phyloP scores from a whole-genome alignment of 2,113 vertebrate species.

The Phocoena sinus region DNA sequence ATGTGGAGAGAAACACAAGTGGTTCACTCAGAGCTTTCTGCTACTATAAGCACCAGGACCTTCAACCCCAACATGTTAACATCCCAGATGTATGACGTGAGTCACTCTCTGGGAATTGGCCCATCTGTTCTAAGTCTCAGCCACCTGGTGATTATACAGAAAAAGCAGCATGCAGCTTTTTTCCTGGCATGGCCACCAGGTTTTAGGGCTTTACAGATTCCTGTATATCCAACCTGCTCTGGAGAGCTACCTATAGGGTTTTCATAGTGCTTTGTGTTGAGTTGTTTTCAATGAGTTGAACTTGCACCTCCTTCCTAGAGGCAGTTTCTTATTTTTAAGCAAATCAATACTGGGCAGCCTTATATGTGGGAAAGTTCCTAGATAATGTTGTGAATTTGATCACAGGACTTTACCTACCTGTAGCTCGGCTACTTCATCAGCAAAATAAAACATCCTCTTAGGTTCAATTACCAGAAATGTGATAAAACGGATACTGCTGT shows the following conservation, averaged over 20 bases:
- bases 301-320: not conserved
- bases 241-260: not conserved
- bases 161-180: not conserved
- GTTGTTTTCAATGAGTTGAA: not conserved
- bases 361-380: not conserved
- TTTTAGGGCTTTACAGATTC: not conserved
- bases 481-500: not conserved
- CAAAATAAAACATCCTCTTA: not conserved
- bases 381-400: not conserved
- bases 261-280: not conserved
- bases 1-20: not conserved
- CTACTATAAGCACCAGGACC: not conserved
- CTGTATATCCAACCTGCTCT: not conserved
- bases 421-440: not conserved
- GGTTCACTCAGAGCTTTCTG: not conserved
- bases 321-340: not conserved
- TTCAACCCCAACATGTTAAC: slow-evolving; percentile 44
- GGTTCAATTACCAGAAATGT: not conserved
- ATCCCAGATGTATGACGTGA: slow-evolving; percentile 36
- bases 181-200: not conserved
- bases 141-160: not conserved
- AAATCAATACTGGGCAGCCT: not conserved
- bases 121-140: not conserved
- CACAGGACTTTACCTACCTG: not conserved
- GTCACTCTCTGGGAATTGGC: not conserved